These are phyloP conservation scores for Philaethria dido DNA, from an alignment of 2,888 invertebrate species.

Conservation along the genomic window DNA sequence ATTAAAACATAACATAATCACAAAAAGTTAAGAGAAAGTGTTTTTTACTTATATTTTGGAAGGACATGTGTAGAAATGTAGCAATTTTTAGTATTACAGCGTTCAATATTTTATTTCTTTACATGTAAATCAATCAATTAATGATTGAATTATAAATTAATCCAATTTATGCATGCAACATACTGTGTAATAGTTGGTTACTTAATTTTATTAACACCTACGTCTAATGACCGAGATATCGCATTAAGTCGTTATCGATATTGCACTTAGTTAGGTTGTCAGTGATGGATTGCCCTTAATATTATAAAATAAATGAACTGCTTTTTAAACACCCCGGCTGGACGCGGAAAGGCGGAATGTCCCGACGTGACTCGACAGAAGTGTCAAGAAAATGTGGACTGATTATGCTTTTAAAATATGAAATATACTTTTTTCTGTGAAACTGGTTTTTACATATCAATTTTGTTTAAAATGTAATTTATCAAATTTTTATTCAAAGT, in stretches of 20 bases:
- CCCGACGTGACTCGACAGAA: constrained; percentile 58
- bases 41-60: too few relatives aligned
- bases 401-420: constrained; percentile 41
- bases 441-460: constrained; percentile 23
- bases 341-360: constrained; percentile 57
- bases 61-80: too few relatives aligned
- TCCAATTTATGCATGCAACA: too few relatives aligned
- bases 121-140: too few relatives aligned
- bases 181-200: background rate
- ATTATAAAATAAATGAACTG: constrained; percentile 76
- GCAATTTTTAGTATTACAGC: too few relatives aligned
- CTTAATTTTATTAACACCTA: constrained; percentile 13
- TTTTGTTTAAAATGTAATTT: constrained; percentile 5
- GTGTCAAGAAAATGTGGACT: constrained; percentile 52
- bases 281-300: constrained; percentile 72
- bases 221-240: constrained; percentile 30
- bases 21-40: too few relatives aligned
- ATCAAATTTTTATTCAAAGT: background rate
- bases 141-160: too few relatives aligned
- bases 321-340: constrained; percentile 60
- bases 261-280: constrained; percentile 63
- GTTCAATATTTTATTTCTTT: too few relatives aligned
- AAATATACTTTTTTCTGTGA: constrained; percentile 11
- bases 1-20: too few relatives aligned
- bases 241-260: constrained; percentile 56